These are phyloP conservation scores for Xestia rhomboidea DNA, from an alignment of 2,888 invertebrate species.

Conservation along the genomic window DNA sequence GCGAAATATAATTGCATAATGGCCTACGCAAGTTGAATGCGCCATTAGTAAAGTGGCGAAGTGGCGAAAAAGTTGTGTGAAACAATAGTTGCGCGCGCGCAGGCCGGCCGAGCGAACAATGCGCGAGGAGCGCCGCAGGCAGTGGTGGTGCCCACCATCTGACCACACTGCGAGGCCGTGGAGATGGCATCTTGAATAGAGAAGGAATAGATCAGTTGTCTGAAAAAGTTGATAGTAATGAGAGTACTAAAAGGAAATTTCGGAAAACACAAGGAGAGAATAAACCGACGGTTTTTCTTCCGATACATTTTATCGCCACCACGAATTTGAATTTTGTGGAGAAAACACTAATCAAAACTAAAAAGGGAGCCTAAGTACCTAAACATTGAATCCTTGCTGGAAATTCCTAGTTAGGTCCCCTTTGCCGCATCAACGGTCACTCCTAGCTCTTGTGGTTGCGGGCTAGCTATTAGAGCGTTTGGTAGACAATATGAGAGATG, in stretches of 20 bases:
- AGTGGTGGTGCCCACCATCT: constrained; percentile 48
- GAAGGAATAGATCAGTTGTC: constrained; percentile 17
- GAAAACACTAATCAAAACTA: not conserved
- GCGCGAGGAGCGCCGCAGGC: constrained; percentile 72
- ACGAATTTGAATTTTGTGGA: not conserved
- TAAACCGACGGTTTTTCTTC: not conserved
- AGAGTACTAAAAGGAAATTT: not conserved
- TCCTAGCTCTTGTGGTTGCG: constrained; percentile 45
- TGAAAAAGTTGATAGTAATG: not conserved
- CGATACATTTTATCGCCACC: not conserved
- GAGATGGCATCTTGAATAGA: constrained; percentile 55
- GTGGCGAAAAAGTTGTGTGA: constrained; percentile 75
- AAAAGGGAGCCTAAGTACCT: not conserved
- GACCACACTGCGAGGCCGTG: constrained; percentile 38
- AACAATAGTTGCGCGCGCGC: constrained; percentile 73
- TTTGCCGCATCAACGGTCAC: constrained; percentile 39
- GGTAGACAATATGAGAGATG: constrained; percentile 85
- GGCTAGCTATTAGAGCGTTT: constrained; percentile 81
- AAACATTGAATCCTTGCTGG: not conserved
- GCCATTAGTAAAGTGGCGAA: constrained; percentile 70
- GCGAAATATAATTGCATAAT: constrained; percentile 68
- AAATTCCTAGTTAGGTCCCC: not conserved
- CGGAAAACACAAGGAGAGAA: not conserved
- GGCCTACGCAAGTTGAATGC: constrained; percentile 68
- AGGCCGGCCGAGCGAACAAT: constrained; percentile 73